Evolutionary conservation across 2,797 vertebrate genomes (phyloP), one percentile per base, ranked within the genome.

Genomic region (Hydrocynus forskahlii): DNA sequence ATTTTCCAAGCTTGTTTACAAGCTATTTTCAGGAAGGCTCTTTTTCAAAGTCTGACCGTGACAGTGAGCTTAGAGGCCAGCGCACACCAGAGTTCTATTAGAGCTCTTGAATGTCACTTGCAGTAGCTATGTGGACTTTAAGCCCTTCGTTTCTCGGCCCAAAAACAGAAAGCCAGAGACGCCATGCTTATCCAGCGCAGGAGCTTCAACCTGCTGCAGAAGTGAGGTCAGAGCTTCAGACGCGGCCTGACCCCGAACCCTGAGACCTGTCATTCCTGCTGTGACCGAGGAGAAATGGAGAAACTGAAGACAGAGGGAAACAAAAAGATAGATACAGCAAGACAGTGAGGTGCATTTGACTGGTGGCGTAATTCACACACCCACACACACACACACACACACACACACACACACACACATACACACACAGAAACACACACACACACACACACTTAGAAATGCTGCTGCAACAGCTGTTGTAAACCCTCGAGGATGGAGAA

Each of bases 1-100:
- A 67, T 73, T 67, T 59, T 40, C 35, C 78, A 81, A 73, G 52
- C 67, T 84, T 84, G 83, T 84, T 84, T 84, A 84, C 79, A 77
- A 35, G 83, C 60, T 60, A 77, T 74, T 81, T 79, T 84, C 76
- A 64, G 78, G 70, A 23, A 54, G 38, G 82, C 60, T 84, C 62
- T 62, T 67, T 60, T 59, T 40, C 71, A 55, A 69, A 21, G 55
- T 55, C 54, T 48, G 35, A 1, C 50, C 6, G 4, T 84, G 79
- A 84, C 83, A 78, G 83, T 69, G 66, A 75, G 76, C 74, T 71
- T 73, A 77, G 72, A 74, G 77, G 35, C 52, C 50, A 16, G 63
- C 4, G 14, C 71, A 29, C 64, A 7, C 17, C 63, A 38, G 82
- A 66, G 82, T 66, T 84, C 66, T 78, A 81, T 84, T 84, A 74